Evolutionary conservation across 2,888 invertebrate genomes (phyloP), one percentile per base, ranked within the genome.

Genomic region (Tridacna crocea): DNA sequence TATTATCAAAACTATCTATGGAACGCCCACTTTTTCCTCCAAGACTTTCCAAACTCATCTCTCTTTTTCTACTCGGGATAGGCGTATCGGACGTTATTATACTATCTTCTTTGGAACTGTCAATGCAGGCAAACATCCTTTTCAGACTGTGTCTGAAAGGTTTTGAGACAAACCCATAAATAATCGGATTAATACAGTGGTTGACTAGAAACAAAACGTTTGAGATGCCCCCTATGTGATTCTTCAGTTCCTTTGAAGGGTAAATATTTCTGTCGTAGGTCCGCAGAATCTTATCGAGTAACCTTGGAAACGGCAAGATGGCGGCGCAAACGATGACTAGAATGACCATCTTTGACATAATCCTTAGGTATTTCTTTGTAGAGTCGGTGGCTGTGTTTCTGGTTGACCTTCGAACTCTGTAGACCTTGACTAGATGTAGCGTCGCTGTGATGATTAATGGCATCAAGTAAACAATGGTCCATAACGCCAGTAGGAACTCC

Each of bases 331-430:
- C 46, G 13, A 86, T 83, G 13, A 86, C 81, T 13, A 82, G 24
- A 27, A 83, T 61, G 11, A 86, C 83, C 51, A 86, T 86, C 47
- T 75, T 81, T 15, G 83, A 81, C 86, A 86, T 86, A 61, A 80
- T 79, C 73, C 77, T 58, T 70, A 86, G 73, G 6, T 82, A 81
- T 58, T 82, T 80, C 76, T 82, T 79, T 15, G 82, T 83, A 0
- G 65, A 8, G 10, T 76, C 78, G 0, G 77, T 83, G 8, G 83
- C 83, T 2, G 83, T 72, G 22, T 79, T 46, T 26, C 70, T 65
- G 0, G 83, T 81, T 24, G 82, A 17, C 47, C 68, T 51, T 51
- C 70, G 79, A 17, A 86, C 73, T 6, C 74, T 47, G 27, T 60
- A 65, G 27, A 86, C 66, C 60, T 86, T 86, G 19, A 81, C 10